A percentile compares a stretch with the other conserved stretches of the same genome.
Evolutionary conservation across 2,113 vertebrate species (phyloP).

Genomic region (Stigmatopora nigra): DNA sequence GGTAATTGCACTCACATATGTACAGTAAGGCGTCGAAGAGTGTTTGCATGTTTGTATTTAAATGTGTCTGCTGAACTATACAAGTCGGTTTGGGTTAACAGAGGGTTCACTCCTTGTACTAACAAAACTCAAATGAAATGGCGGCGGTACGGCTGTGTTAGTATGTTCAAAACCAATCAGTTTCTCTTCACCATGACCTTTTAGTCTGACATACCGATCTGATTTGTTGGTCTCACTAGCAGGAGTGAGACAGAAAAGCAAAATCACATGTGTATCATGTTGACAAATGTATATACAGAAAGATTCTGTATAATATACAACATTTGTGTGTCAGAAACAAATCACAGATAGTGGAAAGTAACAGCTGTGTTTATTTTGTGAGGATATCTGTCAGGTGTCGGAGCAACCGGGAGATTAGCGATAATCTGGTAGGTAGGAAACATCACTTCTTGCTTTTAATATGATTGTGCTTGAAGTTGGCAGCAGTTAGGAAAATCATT

Average conservation of each 20-base stretch:
- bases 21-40: slow-evolving; percentile 68
- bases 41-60: slow-evolving; percentile 36
- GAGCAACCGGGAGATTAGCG: slow-evolving; percentile 29
- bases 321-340: slow-evolving; percentile 46
- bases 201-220: slow-evolving; percentile 35
- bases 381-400: slow-evolving; percentile 33
- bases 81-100: slow-evolving; percentile 38
- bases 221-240: slow-evolving; percentile 13
- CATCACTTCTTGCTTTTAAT: slow-evolving; percentile 14
- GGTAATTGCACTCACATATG: slow-evolving; percentile 35
- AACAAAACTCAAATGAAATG: slow-evolving; percentile 35
- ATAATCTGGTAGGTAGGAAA: slow-evolving; percentile 15
- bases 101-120: slow-evolving; percentile 11
- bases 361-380: slow-evolving; percentile 65
- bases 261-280: slow-evolving; percentile 24
- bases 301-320: slow-evolving; percentile 45
- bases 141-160: slow-evolving; percentile 44
- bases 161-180: slow-evolving; percentile 39
- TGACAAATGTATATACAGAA: slow-evolving; percentile 38
- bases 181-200: slow-evolving; percentile 58
- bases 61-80: slow-evolving; percentile 36
- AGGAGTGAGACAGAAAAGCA: slow-evolving; percentile 24
- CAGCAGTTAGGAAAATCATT: slow-evolving; percentile 17
- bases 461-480: slow-evolving; percentile 13
- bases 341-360: slow-evolving; percentile 45